These are phyloP conservation scores for Dinoponera quadriceps DNA, from an alignment of 1,140 invertebrate species.

Conservation along the genomic window DNA sequence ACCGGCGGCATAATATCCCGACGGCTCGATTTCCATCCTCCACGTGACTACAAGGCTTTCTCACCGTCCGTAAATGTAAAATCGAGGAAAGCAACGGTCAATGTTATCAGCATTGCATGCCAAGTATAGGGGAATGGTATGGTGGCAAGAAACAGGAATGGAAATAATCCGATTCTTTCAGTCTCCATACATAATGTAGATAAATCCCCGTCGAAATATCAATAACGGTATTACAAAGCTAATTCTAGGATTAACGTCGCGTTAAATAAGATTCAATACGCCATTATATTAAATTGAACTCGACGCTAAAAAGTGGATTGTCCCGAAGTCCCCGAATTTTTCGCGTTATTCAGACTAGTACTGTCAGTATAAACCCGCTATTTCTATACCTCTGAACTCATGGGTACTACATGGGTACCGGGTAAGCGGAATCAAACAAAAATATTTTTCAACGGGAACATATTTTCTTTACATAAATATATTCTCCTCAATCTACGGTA, in stretches of 20 bases:
- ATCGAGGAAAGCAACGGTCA: background rate
- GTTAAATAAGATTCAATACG: background rate
- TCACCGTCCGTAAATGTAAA: background rate
- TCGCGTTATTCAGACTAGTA: background rate
- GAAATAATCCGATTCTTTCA: background rate
- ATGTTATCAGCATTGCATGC: background rate
- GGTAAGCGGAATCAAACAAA: too few species aligned
- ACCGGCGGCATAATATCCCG: slow-evolving; percentile 25
- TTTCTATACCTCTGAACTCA: too few species aligned
- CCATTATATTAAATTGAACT: too few species aligned
- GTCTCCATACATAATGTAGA: background rate
- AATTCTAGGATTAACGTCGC: background rate
- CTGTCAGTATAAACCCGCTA: too few species aligned
- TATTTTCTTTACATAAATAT: too few species aligned
- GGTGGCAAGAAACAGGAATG: background rate
- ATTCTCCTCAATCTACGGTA: too few species aligned
- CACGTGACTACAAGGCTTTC: background rate
- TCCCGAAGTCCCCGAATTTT: background rate
- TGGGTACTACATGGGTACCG: too few species aligned
- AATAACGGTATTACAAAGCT: background rate
- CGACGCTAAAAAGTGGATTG: background rate
- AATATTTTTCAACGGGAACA: too few species aligned
- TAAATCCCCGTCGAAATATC: background rate
- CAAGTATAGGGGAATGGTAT: background rate
- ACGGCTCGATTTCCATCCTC: slow-evolving; percentile 19